Evolutionary conservation across 2,797 vertebrate species (phyloP).

Genomic region (Dromococcyx pavoninus): DNA sequence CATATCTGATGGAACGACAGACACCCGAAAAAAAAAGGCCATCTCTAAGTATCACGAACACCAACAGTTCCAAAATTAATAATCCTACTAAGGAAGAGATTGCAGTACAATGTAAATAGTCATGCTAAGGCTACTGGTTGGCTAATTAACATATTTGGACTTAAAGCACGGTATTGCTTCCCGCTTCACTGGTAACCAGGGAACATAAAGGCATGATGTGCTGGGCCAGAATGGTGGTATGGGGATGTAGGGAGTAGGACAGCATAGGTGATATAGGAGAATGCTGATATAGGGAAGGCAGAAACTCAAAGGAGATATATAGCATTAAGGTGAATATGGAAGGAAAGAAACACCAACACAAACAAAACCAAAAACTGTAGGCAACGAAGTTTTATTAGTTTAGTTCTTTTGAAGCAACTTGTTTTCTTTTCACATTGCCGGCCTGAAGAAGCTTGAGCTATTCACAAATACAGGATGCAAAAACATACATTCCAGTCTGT

Average conservation of each 20-base stretch:
- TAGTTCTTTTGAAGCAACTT: background rate
- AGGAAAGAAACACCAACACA: rapidly evolving
- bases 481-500: background rate
- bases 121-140: background rate
- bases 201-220: background rate
- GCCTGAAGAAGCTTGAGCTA: background rate
- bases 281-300: background rate
- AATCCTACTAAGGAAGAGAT: background rate
- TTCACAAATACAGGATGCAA: background rate
- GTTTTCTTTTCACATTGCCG: background rate
- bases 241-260: background rate
- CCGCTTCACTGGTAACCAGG: background rate
- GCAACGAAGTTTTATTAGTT: background rate
- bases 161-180: background rate
- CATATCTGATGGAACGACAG: background rate
- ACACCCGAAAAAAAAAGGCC: background rate
- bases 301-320: background rate
- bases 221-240: background rate
- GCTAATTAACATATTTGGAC: background rate
- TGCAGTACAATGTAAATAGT: background rate
- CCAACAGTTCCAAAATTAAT: background rate
- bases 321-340: background rate
- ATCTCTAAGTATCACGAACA: background rate
- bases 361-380: background rate
- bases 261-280: background rate